Percentiles rank a stretch among this genome's conserved stretches.
phyloP scores from a whole-genome alignment of 2,888 invertebrate genomes.

The Ectobius pallidus region DNA sequence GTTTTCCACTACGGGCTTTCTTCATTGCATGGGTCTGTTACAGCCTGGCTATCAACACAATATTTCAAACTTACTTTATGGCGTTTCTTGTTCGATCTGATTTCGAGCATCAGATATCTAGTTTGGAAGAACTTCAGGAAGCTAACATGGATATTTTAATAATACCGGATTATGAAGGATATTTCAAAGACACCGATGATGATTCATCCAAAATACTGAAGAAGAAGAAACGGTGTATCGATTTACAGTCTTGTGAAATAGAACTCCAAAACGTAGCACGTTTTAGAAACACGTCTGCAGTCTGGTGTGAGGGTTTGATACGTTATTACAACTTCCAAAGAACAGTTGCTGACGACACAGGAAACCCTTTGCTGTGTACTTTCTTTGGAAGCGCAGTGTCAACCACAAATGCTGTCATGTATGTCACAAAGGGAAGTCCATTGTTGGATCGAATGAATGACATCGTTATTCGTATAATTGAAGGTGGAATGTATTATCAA shows the following conservation, averaged over 20 bases:
- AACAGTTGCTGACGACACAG: neutral
- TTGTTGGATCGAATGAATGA: neutral
- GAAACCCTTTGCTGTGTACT: neutral
- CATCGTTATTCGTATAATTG: neutral
- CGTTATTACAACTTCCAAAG: neutral
- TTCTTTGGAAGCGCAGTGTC: conserved; percentile 9
- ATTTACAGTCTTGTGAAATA: neutral
- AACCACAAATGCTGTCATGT: neutral
- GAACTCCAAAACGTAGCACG: neutral
- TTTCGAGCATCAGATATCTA: neutral
- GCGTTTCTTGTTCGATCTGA: neutral
- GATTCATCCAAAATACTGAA: neutral
- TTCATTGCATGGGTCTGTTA: neutral
- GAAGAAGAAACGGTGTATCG: neutral
- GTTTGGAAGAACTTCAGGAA: neutral
- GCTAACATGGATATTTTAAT: neutral
- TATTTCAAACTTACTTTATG: neutral
- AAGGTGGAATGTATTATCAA: neutral
- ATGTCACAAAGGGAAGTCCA: neutral
- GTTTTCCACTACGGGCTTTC: neutral
- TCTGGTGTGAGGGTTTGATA: neutral
- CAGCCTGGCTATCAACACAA: neutral
- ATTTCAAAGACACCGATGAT: too few relatives aligned
- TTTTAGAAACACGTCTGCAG: neutral
- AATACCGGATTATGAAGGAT: neutral